Percentiles rank a stretch among this genome's conserved stretches.
Evolutionary conservation across 2,797 vertebrate species (phyloP).

Genomic region (Ptychadena robeensis): DNA sequence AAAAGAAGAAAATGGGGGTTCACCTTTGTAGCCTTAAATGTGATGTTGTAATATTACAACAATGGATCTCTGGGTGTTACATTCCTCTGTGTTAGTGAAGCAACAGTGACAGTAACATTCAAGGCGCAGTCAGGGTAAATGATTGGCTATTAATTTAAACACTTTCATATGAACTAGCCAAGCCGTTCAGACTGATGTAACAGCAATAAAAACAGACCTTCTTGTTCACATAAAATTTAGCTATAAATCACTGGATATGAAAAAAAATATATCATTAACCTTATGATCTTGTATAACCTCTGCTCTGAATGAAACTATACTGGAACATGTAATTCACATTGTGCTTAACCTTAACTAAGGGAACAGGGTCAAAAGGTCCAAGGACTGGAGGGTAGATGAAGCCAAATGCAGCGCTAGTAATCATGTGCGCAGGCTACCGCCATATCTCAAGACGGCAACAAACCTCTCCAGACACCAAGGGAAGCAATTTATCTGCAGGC

Average conservation of each 20-base stretch:
- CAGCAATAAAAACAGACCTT: conserved; percentile 53
- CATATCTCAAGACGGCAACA: conserved; percentile 27
- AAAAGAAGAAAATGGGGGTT: too few species aligned
- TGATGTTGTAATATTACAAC: too few species aligned
- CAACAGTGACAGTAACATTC: neutral
- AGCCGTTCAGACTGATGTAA: conserved; percentile 56
- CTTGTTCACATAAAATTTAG: conserved; percentile 10
- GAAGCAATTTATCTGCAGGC: conserved; percentile 59
- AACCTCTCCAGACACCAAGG: conserved; percentile 54
- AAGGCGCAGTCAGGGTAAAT: neutral
- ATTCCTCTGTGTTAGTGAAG: neutral
- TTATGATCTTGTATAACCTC: conserved; percentile 28
- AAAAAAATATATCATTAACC: conserved; percentile 25
- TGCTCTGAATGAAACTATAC: conserved; percentile 37
- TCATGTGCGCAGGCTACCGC: conserved; percentile 57
- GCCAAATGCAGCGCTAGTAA: conserved; percentile 30
- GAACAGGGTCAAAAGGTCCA: conserved; percentile 21
- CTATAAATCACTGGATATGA: conserved; percentile 35
- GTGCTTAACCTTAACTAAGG: conserved; percentile 54
- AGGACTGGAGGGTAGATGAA: conserved; percentile 9
- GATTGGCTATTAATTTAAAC: neutral
- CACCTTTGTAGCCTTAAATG: too few species aligned
- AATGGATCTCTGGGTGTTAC: too few species aligned
- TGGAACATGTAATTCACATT: conserved; percentile 50
- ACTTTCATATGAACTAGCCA: neutral